Conservation (phyloP, 37 sponge, comb jelly and placozoan species). For the Beroe ovata region DNA sequence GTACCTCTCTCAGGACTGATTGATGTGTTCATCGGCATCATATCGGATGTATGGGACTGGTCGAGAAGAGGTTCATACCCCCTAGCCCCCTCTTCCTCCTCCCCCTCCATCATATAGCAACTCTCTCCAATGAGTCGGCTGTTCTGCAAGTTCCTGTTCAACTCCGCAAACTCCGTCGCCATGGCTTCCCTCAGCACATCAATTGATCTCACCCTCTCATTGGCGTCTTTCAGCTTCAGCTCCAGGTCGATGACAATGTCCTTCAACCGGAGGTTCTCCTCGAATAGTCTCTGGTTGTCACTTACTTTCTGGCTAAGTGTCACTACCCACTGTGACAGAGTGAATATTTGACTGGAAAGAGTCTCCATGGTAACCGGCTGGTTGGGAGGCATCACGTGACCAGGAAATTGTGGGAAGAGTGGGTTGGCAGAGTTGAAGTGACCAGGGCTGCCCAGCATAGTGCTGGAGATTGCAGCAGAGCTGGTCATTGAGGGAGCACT, state of each 20-base stretch:
- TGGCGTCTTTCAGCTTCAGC: conserved; percentile 52
- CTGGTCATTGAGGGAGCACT: background rate
- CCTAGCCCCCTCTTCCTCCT: background rate
- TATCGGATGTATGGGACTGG: background rate
- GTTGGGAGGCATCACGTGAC: background rate
- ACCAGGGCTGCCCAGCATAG: conserved; percentile 16
- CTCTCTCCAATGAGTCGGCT: background rate
- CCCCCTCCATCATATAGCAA: background rate
- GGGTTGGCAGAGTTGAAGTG: background rate
- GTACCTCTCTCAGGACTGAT: background rate
- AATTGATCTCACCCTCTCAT: background rate
- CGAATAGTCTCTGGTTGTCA: conserved; percentile 55
- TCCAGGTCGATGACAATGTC: conserved; percentile 64
- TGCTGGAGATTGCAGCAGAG: conserved; percentile 31
- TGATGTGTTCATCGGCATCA: background rate
- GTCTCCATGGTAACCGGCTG: conserved; percentile 20
- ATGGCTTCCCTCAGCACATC: conserved; percentile 35
- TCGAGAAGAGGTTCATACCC: background rate
- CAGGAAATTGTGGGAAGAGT: background rate
- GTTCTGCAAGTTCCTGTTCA: conserved; percentile 61
- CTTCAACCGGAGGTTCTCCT: conserved; percentile 55
- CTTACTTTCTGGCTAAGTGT: conserved; percentile 17
- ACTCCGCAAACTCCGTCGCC: conserved; percentile 31
- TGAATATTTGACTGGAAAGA: conserved; percentile 14
- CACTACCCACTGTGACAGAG: conserved; percentile 27